Conservation (phyloP, 2,888 invertebrate species). For the Mesochorus sp. region DNA sequence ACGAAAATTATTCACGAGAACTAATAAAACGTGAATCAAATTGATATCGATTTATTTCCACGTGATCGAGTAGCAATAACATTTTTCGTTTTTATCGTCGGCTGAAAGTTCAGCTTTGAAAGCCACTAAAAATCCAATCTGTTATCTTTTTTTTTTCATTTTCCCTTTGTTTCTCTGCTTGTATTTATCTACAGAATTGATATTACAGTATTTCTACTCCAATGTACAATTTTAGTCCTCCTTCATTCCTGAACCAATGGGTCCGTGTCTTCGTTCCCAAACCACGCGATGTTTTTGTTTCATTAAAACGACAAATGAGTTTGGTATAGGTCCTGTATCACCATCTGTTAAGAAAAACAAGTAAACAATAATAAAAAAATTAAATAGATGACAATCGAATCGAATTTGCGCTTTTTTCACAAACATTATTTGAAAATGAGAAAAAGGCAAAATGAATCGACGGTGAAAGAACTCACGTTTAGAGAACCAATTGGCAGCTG, state of each 20-base stretch:
- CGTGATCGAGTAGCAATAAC: conserved; percentile 13
- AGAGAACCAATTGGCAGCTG: conserved; percentile 93
- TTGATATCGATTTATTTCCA: neutral
- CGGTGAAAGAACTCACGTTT: conserved; percentile 96
- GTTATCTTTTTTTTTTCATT: neutral
- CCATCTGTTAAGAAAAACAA: conserved; percentile 91
- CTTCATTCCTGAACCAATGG: conserved; percentile 87
- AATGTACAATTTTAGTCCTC: conserved; percentile 56
- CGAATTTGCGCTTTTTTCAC: neutral
- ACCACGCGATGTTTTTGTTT: conserved; percentile 99
- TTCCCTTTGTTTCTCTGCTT: conserved; percentile 17
- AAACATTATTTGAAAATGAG: neutral
- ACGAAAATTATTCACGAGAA: conserved; percentile 25
- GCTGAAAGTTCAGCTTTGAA: neutral
- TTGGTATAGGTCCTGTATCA: conserved; percentile 91
- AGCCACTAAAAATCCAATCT: neutral
- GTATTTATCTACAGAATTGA: conserved; percentile 64
- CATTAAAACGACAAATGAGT: conserved; percentile 92
- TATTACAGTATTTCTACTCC: conserved; percentile 58
- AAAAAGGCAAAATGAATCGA: too few species aligned
- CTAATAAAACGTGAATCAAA: conserved; percentile 21
- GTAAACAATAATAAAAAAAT: too few species aligned
- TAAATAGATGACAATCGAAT: too few species aligned
- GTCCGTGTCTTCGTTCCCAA: conserved; percentile 97
- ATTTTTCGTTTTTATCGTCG: conserved; percentile 17